Evolutionary conservation across 2,888 invertebrate species (phyloP).

Genomic region (Germaria angustata): DNA sequence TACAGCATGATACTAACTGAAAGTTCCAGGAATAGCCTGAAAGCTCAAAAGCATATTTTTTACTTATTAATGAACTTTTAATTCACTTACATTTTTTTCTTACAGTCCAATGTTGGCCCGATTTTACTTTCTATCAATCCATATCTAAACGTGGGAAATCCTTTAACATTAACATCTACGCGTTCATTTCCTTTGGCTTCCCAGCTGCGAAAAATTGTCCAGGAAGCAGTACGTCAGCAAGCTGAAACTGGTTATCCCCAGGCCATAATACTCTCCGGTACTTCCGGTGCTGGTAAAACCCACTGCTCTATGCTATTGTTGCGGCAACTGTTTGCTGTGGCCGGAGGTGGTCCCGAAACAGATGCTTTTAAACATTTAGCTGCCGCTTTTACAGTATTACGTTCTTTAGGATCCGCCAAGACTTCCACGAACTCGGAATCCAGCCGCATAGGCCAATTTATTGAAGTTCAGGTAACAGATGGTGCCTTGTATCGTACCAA

Average conservation of each 20-base stretch:
- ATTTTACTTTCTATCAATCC: conserved; percentile 94
- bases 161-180: conserved; percentile 91
- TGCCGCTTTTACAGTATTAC: conserved; percentile 95
- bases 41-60: too few relatives aligned
- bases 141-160: conserved; percentile 92
- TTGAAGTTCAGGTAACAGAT: conserved; percentile 97
- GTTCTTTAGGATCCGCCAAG: conserved; percentile 94
- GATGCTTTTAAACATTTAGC: conserved; percentile 97
- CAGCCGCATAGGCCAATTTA: conserved; percentile 96
- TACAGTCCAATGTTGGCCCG: conserved; percentile 94
- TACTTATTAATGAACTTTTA: too few relatives aligned
- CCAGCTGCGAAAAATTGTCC: conserved; percentile 93
- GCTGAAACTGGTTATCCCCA: conserved; percentile 97
- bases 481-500: conserved; percentile 96
- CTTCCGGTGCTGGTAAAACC: conserved; percentile 96
- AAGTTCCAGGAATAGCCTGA: too few relatives aligned
- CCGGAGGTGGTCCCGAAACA: conserved; percentile 96
- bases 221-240: conserved; percentile 95
- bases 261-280: conserved; percentile 94
- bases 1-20: too few relatives aligned
- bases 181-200: conserved; percentile 86
- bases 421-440: conserved; percentile 95
- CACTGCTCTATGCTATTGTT: conserved; percentile 94
- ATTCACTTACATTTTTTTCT: too few relatives aligned
- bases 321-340: conserved; percentile 94